Base-by-base conservation (phyloP, 2,797 vertebrate genomes). In the Sebastes paucispinis region DNA sequence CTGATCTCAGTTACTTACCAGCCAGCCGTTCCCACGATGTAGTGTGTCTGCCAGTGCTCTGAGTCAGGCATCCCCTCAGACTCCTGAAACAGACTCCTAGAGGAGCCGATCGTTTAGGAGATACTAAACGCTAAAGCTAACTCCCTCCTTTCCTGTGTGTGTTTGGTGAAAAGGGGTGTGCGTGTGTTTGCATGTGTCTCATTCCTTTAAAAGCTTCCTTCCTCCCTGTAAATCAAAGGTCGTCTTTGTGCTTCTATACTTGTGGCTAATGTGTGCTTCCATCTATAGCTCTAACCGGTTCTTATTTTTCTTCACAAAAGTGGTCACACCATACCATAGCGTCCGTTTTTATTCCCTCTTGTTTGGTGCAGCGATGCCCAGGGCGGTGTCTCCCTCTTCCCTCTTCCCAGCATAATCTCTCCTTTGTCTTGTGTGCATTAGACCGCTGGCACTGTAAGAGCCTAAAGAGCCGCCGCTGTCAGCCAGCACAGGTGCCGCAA, bases 361-460 rank as follows among this genome's bases (percentile, higher is more conserved):
- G 24, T 75, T 70, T 84, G 54, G 13, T 29, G 65, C 74, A 67
- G 32, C 5, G 22, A 66, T 63, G 84, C 90, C 82, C 20, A 8
- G 31, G 84, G 86, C 87, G 22, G 32, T 47, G 50, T 78, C 69
- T 36, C 20, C 62, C n/a, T 24, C 55, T 43, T 18, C 24, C 57
- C 59, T 62, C 73, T 66, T 80, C 47, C 52, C 36, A 32, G 27
- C 25, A 66, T 92, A 77, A 87, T 85, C 83, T 85, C 25, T 79
- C 69, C 78, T 90, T 92, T 91, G 87, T 93, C 80, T 90, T 62
- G 73, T 24, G 52, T 84, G 81, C 84, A 90, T 91, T 90, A 70
- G 87, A 78, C 64, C 39, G 24, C 69, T 58, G 57, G 60, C 65
- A 16, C 39, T 74, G 64, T 52, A 29, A 64, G 69, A 85, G 79